A percentile compares a stretch with the other conserved stretches of the same genome.
phyloP scores from a whole-genome alignment of 2,797 vertebrate genomes.

The Ctenosaura bakeri region DNA sequence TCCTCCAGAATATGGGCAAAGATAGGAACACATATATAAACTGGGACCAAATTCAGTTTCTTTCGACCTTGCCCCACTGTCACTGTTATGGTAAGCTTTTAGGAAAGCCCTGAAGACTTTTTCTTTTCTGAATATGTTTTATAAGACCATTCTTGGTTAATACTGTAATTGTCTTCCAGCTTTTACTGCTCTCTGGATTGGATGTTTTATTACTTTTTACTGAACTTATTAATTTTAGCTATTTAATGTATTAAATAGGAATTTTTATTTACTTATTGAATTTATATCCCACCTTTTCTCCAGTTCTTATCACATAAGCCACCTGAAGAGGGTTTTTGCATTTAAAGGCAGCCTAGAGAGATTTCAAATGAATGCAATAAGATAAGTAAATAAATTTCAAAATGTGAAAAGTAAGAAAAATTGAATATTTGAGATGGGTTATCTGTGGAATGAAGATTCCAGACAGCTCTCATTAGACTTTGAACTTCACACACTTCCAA shows the following conservation, averaged over 20 bases:
- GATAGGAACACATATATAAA: too few species aligned
- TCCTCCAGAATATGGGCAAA: too few species aligned
- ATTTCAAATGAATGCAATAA: not conserved
- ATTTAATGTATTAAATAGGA: not conserved
- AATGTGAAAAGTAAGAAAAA: slow-evolving; percentile 46
- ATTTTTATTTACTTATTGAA: not conserved
- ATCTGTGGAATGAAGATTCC: slow-evolving; percentile 50
- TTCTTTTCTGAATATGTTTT: not conserved
- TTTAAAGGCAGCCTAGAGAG: not conserved
- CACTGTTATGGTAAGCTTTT: not conserved
- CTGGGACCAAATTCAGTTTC: too few species aligned
- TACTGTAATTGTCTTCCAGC: not conserved
- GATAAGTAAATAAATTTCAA: not conserved
- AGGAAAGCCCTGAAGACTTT: not conserved
- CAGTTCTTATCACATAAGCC: not conserved
- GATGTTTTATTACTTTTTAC: not conserved
- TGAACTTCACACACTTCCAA: slow-evolving; percentile 50
- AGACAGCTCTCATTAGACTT: slow-evolving; percentile 52
- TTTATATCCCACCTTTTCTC: too few species aligned
- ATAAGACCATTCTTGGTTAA: not conserved
- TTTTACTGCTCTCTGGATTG: not conserved
- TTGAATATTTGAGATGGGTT: slow-evolving; percentile 17
- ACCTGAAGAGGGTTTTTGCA: not conserved
- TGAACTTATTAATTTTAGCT: not conserved
- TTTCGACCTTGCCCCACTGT: not conserved